Evolutionary conservation across 2,113 vertebrate species (phyloP).

Genomic region (Lampris megalopsis): DNA sequence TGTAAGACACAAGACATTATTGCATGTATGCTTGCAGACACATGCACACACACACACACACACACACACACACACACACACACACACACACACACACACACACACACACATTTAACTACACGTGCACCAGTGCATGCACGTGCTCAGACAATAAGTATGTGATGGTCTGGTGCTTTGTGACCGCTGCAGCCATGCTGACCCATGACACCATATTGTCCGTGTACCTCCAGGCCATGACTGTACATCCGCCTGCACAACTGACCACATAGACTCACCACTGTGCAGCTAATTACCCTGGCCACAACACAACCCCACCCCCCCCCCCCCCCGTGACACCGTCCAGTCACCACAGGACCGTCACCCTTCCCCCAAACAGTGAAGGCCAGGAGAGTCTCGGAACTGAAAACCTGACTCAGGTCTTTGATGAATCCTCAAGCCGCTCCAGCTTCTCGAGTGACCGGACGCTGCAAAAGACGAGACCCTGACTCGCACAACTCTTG

Average conservation of each 20-base stretch:
- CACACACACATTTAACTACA: neutral
- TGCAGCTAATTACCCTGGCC: slow-evolving; percentile 69
- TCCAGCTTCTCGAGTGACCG: neutral
- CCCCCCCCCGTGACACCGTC: slow-evolving; percentile 65
- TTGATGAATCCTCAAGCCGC: neutral
- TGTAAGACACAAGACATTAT: neutral
- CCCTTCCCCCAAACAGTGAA: slow-evolving; percentile 29
- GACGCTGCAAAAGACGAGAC: neutral
- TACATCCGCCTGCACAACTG: slow-evolving; percentile 55
- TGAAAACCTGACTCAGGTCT: slow-evolving; percentile 16
- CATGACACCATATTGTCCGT: slow-evolving; percentile 29
- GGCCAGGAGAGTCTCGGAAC: slow-evolving; percentile 11
- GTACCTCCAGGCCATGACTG: slow-evolving; percentile 47
- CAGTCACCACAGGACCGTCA: slow-evolving; percentile 17
- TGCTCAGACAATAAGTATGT: neutral
- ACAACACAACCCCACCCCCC: slow-evolving; percentile 64
- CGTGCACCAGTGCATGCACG: neutral
- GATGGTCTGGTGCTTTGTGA: slow-evolving; percentile 31
- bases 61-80: slow-evolving; percentile 7
- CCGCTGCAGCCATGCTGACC: slow-evolving; percentile 14
- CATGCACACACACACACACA: neutral
- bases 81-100: slow-evolving; percentile 8
- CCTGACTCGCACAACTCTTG: neutral
- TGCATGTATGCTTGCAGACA: slow-evolving; percentile 3
- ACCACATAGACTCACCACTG: slow-evolving; percentile 69